Evolutionary conservation across 1,140 invertebrate genomes (phyloP).

Genomic region (Saccostrea echinata): DNA sequence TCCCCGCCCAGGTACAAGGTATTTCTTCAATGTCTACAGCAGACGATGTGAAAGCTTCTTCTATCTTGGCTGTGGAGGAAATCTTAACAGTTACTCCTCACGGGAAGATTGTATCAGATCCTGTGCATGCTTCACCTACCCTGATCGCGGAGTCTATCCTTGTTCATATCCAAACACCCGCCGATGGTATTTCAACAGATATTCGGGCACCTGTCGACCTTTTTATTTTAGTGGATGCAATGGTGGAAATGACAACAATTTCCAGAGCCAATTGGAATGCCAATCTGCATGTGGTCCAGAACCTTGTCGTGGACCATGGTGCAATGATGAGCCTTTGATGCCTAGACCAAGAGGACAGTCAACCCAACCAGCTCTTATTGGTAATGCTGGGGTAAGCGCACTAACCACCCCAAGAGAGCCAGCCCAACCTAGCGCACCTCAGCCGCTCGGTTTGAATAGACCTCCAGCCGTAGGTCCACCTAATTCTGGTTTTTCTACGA

Average conservation of each 20-base stretch:
- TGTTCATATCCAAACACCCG: not conserved
- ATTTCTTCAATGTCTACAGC: not conserved
- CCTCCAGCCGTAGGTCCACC: not conserved
- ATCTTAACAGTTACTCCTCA: not conserved
- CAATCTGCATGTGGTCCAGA: not conserved
- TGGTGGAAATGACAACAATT: not conserved
- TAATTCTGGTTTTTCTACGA: not conserved
- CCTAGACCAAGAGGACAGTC: not conserved
- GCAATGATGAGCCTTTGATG: not conserved
- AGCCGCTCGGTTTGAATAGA: not conserved
- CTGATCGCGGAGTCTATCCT: not conserved
- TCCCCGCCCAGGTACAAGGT: not conserved
- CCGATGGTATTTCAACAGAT: not conserved
- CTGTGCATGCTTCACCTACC: conserved; percentile 1
- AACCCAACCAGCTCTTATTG: not conserved
- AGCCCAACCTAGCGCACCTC: not conserved
- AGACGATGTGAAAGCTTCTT: not conserved
- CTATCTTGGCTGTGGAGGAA: not conserved
- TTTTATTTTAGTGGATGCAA: conserved; percentile 13
- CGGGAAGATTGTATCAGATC: not conserved
- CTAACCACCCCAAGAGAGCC: not conserved
- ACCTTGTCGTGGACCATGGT: not conserved
- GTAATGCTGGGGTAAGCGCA: not conserved
- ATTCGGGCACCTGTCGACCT: conserved; percentile 4
- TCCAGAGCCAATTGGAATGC: not conserved